Percentiles rank a stretch among this genome's conserved stretches.
Conservation (phyloP, 2,113 vertebrate genomes). For the Tachysurus vachellii region DNA sequence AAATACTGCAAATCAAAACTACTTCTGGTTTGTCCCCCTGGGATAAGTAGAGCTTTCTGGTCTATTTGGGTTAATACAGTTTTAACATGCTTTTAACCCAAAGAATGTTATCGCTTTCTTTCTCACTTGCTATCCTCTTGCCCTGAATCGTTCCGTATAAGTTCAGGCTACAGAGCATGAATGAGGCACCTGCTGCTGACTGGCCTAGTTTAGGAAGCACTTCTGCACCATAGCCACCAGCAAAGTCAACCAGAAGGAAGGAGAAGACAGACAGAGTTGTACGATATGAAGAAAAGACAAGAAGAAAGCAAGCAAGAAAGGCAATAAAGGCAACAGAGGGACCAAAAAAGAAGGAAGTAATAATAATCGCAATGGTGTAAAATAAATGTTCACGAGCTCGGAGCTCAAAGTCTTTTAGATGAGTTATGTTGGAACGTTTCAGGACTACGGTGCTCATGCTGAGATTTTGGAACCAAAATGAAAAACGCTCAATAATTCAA, state of each 20-base stretch:
- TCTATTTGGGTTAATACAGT: constrained; percentile 5
- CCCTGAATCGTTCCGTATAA: constrained; percentile 8
- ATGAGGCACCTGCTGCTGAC: constrained; percentile 68
- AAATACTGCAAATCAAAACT: neutral
- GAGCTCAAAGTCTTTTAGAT: constrained; percentile 9
- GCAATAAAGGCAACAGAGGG: neutral
- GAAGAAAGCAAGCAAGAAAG: neutral
- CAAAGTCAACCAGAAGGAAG: constrained; percentile 62
- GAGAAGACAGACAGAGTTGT: constrained; percentile 42
- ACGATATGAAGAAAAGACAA: neutral
- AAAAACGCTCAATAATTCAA: neutral
- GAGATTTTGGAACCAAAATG: constrained; percentile 4
- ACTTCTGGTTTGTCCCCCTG: constrained; percentile 4
- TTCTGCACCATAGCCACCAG: constrained; percentile 59
- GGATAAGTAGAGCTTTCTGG: neutral
- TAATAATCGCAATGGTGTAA: neutral
- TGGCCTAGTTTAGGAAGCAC: constrained; percentile 66
- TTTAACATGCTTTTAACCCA: constrained; percentile 16
- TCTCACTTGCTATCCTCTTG: neutral
- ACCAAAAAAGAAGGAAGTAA: constrained; percentile 16
- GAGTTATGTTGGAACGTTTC: constrained; percentile 5
- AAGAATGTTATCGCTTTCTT: neutral
- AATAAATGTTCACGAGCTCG: neutral
- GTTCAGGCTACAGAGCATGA: constrained; percentile 48
- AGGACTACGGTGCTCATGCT: neutral